Percentiles rank a stretch among this genome's conserved stretches.
These are phyloP conservation scores for Ctenomys sociabilis DNA, from an alignment of 2,113 vertebrate genomes.

Conservation along the genomic window DNA sequence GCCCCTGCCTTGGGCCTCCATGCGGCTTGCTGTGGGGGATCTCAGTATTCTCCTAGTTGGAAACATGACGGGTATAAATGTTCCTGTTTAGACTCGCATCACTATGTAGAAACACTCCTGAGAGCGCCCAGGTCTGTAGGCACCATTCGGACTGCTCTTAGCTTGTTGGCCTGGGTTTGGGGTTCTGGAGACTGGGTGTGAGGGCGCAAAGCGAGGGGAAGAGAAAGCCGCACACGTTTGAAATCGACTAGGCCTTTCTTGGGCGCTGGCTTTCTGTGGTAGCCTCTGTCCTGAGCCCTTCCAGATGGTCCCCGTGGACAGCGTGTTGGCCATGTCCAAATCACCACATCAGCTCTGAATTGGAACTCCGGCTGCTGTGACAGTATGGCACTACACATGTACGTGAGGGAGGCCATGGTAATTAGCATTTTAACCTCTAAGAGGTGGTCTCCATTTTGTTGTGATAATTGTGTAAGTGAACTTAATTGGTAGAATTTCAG, in stretches of 20 bases:
- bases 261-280: not conserved
- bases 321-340: not conserved
- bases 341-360: not conserved
- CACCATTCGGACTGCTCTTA: not conserved
- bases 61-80: not conserved
- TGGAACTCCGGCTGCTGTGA: not conserved
- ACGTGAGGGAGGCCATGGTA: not conserved
- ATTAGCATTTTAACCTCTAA: not conserved
- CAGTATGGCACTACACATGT: not conserved
- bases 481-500: constrained; percentile 9
- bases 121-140: not conserved
- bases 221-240: not conserved
- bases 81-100: not conserved
- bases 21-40: not conserved
- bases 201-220: not conserved
- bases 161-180: not conserved
- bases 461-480: constrained; percentile 4
- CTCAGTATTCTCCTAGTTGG: not conserved
- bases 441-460: not conserved
- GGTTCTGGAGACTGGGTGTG: not conserved
- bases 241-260: not conserved
- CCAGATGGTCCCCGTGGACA: not conserved
- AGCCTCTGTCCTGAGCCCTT: not conserved
- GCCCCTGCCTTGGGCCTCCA: not conserved
- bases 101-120: not conserved